Percentiles rank a stretch among this genome's conserved stretches.
Evolutionary conservation across 2,888 invertebrate genomes (phyloP).

Genomic region (Patella pellucida): DNA sequence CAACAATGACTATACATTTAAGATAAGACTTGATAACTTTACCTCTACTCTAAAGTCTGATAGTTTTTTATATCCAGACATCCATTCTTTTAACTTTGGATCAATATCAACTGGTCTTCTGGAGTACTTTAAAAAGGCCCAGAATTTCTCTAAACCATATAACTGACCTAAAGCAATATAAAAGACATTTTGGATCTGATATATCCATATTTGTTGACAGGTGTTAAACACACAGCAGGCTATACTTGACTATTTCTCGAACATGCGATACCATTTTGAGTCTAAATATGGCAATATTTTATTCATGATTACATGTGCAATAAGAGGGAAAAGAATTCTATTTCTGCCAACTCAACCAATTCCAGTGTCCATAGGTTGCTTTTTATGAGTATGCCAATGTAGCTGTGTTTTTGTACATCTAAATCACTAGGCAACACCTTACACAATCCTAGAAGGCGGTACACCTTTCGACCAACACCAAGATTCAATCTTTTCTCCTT

Average conservation of each 20-base stretch:
- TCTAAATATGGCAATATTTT: too few species aligned
- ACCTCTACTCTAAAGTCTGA: conserved; percentile 72
- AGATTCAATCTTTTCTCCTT: too few species aligned
- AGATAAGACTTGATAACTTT: conserved; percentile 1
- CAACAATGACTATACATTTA: too few species aligned
- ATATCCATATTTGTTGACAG: background rate
- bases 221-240: background rate
- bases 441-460: too few species aligned
- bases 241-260: background rate
- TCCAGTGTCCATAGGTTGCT: too few species aligned
- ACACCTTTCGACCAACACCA: too few species aligned
- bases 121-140: conserved; percentile 97
- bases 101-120: conserved; percentile 68
- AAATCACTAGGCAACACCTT: too few species aligned
- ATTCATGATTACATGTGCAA: too few species aligned
- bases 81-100: conserved; percentile 67
- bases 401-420: too few species aligned
- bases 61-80: conserved; percentile 72
- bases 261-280: background rate
- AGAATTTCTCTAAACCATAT: conserved; percentile 98
- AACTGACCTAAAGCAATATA: conserved; percentile 82
- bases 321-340: too few species aligned
- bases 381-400: too few species aligned
- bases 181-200: background rate
- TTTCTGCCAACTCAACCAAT: too few species aligned